Evolutionary conservation across 92 coral and sea anemone species (phyloP), one percentile per base, ranked within the genome.

Genomic region (Desmophyllum pertusum): DNA sequence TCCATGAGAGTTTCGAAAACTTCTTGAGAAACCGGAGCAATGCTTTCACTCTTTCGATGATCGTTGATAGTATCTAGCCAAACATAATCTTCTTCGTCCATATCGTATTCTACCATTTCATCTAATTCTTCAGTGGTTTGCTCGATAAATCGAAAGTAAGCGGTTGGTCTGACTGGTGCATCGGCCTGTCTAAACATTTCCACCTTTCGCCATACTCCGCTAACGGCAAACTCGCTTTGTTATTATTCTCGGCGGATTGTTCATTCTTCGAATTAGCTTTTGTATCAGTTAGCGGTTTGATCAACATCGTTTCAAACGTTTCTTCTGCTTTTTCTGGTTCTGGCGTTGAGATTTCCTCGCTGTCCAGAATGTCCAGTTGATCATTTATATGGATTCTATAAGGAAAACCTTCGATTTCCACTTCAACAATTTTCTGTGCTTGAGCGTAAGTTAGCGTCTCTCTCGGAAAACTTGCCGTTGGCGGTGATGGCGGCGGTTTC

Each of bases 381-480:
- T 97, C 98, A 80, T 83, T 93, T 52, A 97, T 97, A 69, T 95
- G 97, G 75, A 97, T 90, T 87, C 99, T 83, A 59, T 94, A 97
- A 43, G 91, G 93, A 69, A 88, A 84, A 55, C 99, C 99, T 27
- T 93, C 98, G 79, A 94, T 87, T 89, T 97, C 99, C 78, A 97
- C 98, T 82, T 97, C 99, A 43, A 97, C 99, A 84, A 92, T 97
- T 79, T 94, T 85, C 77, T 94, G 98, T 39, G 99, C 99, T 87
- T 97, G 99, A 77, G 99, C 99, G 88, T 97, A 97, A 35, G 99
- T 97, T 66, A 97, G 97, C 52, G 98, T 97, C 88, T 97, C 98
- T 81, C 96, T 98, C 63, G 93, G 98, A 62, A 97, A 91, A 63
- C 92, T 93, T 50, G 88, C 94, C 48, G 95, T 95, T 37, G 98